A percentile compares a stretch with the other conserved stretches of the same genome.
These are phyloP conservation scores for Oceanites oceanicus DNA, from an alignment of 2,113 vertebrate species.

Conservation along the genomic window DNA sequence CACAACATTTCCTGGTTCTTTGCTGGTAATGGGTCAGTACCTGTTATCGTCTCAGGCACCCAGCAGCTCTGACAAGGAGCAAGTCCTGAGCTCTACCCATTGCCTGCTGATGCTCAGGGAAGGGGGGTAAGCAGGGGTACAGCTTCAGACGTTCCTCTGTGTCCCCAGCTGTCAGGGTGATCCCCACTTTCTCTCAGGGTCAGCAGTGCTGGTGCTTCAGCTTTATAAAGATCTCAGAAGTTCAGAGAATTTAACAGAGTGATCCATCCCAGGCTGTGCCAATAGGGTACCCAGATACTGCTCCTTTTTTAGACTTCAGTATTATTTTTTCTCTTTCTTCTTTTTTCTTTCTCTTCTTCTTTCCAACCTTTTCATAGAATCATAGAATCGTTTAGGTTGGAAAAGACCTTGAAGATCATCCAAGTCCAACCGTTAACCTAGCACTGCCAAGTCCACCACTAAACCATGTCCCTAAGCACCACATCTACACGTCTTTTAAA, in stretches of 20 bases:
- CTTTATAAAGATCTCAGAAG: neutral
- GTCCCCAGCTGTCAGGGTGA: neutral
- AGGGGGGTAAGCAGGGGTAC: neutral
- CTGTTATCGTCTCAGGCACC: neutral
- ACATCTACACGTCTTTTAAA: too few relatives aligned
- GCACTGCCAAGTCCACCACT: too few relatives aligned
- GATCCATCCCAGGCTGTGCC: neutral
- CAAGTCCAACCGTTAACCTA: too few relatives aligned
- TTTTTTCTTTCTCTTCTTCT: neutral
- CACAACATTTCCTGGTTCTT: neutral
- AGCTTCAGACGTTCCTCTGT: neutral
- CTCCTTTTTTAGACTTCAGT: neutral
- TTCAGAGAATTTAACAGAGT: neutral
- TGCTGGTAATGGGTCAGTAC: fast-evolving
- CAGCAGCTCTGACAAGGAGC: neutral
- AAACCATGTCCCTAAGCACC: too few relatives aligned
- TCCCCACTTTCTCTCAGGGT: neutral
- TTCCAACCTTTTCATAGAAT: neutral
- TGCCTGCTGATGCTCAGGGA: neutral
- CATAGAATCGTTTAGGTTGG: too few relatives aligned
- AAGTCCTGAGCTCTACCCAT: neutral
- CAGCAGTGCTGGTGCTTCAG: neutral
- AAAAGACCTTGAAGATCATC: too few relatives aligned
- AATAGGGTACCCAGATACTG: fast-evolving
- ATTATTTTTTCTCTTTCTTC: neutral